Percentiles rank a stretch among this genome's conserved stretches.
Evolutionary conservation across 2,888 invertebrate species (phyloP).

Genomic region (Tachystola acroxantha): DNA sequence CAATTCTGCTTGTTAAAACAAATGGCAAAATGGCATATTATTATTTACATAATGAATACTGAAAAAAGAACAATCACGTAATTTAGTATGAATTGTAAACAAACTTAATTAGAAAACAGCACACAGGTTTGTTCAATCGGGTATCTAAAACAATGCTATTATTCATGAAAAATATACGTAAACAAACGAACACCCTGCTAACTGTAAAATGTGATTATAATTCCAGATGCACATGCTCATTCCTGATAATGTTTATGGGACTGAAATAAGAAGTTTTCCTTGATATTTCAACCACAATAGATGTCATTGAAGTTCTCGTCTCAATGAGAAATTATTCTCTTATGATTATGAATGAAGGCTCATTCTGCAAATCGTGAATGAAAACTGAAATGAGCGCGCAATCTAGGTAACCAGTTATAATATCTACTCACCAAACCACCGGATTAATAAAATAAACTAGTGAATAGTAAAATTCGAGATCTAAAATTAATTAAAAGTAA

Average conservation of each 20-base stretch:
- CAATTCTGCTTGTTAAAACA: slow-evolving; percentile 16
- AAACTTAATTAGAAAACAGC: not conserved
- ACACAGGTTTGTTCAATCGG: not conserved
- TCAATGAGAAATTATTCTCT: slow-evolving; percentile 14
- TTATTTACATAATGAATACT: not conserved
- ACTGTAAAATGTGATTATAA: slow-evolving; percentile 4
- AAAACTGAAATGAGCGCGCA: slow-evolving; percentile 8
- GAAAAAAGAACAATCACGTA: not conserved
- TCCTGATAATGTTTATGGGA: slow-evolving; percentile 30
- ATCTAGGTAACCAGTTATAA: not conserved
- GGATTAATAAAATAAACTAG: not conserved
- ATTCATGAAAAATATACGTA: not conserved
- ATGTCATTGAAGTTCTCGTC: slow-evolving; percentile 15
- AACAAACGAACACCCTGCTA: not conserved
- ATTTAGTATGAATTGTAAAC: slow-evolving; percentile 1
- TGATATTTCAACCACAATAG: not conserved
- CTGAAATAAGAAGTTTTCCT: slow-evolving; percentile 19
- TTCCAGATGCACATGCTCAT: slow-evolving; percentile 40
- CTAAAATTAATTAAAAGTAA: not conserved
- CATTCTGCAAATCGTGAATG: not conserved
- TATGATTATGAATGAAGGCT: not conserved
- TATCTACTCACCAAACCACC: slow-evolving; percentile 8
- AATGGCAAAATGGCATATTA: slow-evolving; percentile 7
- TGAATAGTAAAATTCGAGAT: not conserved
- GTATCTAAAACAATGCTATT: no score